phyloP scores from a whole-genome alignment of 2,888 invertebrate species.

The Cybosia mesomella region DNA sequence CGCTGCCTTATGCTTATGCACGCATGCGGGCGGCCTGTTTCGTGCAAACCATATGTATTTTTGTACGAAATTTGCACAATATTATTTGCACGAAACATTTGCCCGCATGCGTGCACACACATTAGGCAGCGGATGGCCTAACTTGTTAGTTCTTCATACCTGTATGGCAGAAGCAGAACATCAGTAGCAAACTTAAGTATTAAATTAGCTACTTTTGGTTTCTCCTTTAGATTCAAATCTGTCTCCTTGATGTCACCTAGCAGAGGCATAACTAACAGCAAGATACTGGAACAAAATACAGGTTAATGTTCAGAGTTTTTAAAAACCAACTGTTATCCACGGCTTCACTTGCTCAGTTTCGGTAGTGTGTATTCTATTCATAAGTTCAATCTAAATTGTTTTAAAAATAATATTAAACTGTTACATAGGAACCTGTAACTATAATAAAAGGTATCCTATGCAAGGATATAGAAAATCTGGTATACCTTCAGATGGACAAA shows the following conservation, averaged over 20 bases:
- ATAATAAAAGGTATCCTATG: too few relatives aligned
- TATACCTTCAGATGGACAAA: too few relatives aligned
- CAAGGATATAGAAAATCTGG: too few relatives aligned
- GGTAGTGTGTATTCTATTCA: too few relatives aligned
- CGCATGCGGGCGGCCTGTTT: too few relatives aligned
- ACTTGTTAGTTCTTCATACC: conserved; percentile 78
- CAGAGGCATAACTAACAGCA: conserved; percentile 93
- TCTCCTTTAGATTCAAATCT: conserved; percentile 91
- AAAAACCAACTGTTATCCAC: not conserved
- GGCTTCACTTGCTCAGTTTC: too few relatives aligned
- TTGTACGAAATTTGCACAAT: too few relatives aligned
- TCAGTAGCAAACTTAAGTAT: conserved; percentile 93
- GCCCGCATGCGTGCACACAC: too few relatives aligned
- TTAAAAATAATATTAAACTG: not conserved
- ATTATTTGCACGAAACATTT: not conserved
- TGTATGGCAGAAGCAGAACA: conserved; percentile 94
- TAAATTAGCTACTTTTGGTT: conserved; percentile 89
- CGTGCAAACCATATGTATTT: too few relatives aligned
- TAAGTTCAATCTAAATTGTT: not conserved
- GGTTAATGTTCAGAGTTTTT: not conserved
- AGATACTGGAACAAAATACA: conserved; percentile 85
- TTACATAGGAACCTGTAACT: not conserved
- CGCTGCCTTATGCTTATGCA: too few relatives aligned
- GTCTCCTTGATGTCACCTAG: conserved; percentile 90
- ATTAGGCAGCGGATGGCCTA: not conserved